Conservation (phyloP, 2,113 vertebrate species). For the Poecilia latipinna region DNA sequence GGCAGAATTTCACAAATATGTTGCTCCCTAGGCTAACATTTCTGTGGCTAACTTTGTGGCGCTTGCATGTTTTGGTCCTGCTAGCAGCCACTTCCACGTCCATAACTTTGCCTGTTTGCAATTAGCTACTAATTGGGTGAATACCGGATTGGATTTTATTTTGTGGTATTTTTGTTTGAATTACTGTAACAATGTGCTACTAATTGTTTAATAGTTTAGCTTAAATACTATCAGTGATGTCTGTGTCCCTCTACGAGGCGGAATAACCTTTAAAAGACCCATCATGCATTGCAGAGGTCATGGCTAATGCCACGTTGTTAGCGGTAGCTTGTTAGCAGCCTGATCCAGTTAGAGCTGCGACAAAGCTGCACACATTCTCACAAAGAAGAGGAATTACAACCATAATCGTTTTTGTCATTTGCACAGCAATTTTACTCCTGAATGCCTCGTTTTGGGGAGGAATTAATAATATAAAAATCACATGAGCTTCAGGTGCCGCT, state of each 20-base stretch:
- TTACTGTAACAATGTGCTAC: too few relatives aligned
- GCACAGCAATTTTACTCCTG: slow-evolving; percentile 82
- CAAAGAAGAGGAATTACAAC: slow-evolving; percentile 78
- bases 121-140: too few relatives aligned
- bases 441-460: slow-evolving; percentile 91
- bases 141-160: neutral
- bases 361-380: slow-evolving; percentile 69
- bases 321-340: slow-evolving; percentile 71
- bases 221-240: slow-evolving; percentile 16
- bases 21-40: too few relatives aligned
- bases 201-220: neutral
- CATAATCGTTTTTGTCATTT: slow-evolving; percentile 82
- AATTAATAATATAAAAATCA: slow-evolving; percentile 89
- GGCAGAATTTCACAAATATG: too few relatives aligned
- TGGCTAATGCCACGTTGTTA: slow-evolving; percentile 67
- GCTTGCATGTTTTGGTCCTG: too few relatives aligned
- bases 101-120: too few relatives aligned
- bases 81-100: too few relatives aligned
- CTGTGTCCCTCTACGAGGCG: slow-evolving; percentile 24
- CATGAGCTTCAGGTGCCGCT: slow-evolving; percentile 89
- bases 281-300: slow-evolving; percentile 62
- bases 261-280: slow-evolving; percentile 53
- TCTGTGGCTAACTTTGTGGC: too few relatives aligned
- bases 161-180: too few relatives aligned
- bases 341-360: slow-evolving; percentile 72